A percentile compares a stretch with the other conserved stretches of the same genome.
Evolutionary conservation across 2,797 vertebrate species (phyloP).

Genomic region (Cyprinodon diabolis): DNA sequence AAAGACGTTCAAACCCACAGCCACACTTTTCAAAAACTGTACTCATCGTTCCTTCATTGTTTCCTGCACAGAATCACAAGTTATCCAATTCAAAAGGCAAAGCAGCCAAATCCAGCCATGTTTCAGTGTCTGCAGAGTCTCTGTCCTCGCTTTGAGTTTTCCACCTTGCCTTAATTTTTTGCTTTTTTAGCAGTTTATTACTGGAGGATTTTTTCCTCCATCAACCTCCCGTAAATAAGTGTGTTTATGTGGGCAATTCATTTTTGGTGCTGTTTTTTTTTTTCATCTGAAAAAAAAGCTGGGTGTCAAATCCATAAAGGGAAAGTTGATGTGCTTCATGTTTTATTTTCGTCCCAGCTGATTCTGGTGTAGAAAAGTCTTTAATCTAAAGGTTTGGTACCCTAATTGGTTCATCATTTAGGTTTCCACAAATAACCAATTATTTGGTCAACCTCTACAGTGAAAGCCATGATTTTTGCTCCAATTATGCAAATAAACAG

Average conservation of each 20-base stretch:
- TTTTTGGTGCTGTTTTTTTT: conserved; percentile 51
- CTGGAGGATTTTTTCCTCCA: conserved; percentile 47
- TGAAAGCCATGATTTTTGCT: conserved; percentile 1
- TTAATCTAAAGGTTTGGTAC: neutral
- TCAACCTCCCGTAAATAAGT: conserved; percentile 20
- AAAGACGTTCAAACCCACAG: conserved; percentile 39
- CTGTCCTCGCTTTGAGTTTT: conserved; percentile 46
- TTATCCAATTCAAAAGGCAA: neutral
- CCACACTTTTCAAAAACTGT: conserved; percentile 30
- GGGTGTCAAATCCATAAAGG: conserved; percentile 26
- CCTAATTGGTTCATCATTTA: neutral
- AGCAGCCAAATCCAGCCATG: conserved; percentile 61
- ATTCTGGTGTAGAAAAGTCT: neutral
- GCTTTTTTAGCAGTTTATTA: conserved; percentile 44
- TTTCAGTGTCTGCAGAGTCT: conserved; percentile 63
- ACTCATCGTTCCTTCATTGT: conserved; percentile 42
- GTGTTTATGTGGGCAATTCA: conserved; percentile 41
- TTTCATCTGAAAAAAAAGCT: conserved; percentile 44
- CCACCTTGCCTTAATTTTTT: conserved; percentile 70
- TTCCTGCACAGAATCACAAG: conserved; percentile 68
- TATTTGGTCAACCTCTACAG: conserved; percentile 1
- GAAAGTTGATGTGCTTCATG: conserved; percentile 53
- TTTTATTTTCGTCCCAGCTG: conserved; percentile 44
- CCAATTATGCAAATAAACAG: conserved; percentile 17
- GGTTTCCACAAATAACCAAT: neutral